A percentile compares a stretch with the other conserved stretches of the same genome.
These are phyloP conservation scores for Megaleporinus macrocephalus DNA, from an alignment of 2,113 vertebrate species.

Conservation along the genomic window DNA sequence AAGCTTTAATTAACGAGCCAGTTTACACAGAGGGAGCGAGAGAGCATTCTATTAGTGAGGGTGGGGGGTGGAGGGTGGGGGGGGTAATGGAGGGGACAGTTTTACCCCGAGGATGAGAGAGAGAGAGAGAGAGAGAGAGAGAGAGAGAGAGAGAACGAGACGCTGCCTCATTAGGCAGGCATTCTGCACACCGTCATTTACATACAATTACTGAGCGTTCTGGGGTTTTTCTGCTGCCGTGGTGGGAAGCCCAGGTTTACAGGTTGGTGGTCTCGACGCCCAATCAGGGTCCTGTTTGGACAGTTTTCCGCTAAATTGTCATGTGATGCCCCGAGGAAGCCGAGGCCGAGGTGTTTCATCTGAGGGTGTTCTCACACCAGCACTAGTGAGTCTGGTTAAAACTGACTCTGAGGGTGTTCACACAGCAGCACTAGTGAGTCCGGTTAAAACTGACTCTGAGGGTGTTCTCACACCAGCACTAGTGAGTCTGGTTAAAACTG, in stretches of 20 bases:
- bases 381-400: too few relatives aligned
- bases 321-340: neutral
- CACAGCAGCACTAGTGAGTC: too few relatives aligned
- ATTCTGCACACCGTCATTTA: conserved; percentile 56
- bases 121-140: conserved; percentile 22
- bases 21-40: conserved; percentile 2
- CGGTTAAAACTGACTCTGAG: too few relatives aligned
- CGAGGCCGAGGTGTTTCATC: too few relatives aligned
- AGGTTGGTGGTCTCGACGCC: neutral
- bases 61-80: neutral
- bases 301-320: neutral
- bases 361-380: too few relatives aligned
- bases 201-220: conserved; percentile 56
- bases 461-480: too few relatives aligned
- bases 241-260: neutral
- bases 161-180: conserved; percentile 51
- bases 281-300: neutral
- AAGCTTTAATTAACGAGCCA: conserved; percentile 56
- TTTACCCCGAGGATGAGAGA: conserved; percentile 41
- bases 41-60: neutral
- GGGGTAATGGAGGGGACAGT: conserved; percentile 18
- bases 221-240: neutral
- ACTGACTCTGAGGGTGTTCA: too few relatives aligned
- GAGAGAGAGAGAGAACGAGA: neutral
- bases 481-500: too few relatives aligned